Conservation (phyloP, 2,113 vertebrate genomes). For the Peromyscus californicus region DNA sequence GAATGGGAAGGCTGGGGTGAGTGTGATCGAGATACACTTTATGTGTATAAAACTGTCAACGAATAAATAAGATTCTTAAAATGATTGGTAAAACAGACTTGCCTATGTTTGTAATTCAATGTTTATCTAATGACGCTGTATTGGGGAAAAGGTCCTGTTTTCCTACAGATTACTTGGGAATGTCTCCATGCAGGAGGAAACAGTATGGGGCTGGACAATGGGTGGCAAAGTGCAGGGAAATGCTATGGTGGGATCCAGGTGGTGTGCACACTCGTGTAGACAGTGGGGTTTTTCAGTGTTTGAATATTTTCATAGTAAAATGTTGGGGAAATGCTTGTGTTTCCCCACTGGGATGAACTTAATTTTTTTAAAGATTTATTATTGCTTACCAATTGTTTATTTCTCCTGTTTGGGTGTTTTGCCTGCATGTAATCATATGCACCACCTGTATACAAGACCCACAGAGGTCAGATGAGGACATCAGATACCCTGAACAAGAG, state of each 20-base stretch:
- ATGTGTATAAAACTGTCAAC: background rate
- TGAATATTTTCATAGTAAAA: background rate
- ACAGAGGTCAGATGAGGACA: background rate
- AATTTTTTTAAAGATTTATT: background rate
- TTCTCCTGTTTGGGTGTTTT: background rate
- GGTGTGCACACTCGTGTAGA: background rate
- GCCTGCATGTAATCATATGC: background rate
- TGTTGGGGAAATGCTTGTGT: background rate
- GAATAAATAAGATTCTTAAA: background rate
- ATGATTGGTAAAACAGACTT: background rate
- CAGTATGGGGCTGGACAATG: background rate
- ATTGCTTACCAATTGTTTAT: background rate
- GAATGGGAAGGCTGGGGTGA: background rate
- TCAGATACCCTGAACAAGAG: background rate
- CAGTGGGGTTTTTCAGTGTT: background rate
- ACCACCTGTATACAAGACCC: background rate
- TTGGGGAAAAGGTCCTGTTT: background rate
- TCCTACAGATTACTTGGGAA: background rate
- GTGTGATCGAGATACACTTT: background rate
- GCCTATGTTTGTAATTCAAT: background rate
- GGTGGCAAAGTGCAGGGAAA: background rate
- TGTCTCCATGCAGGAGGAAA: background rate
- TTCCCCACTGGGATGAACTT: background rate
- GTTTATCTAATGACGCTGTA: background rate
- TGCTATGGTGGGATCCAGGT: accelerated